A percentile compares a stretch with the other conserved stretches of the same genome.
These are phyloP conservation scores for Tromatobia lineatoria DNA, from an alignment of 2,888 invertebrate genomes.

Conservation along the genomic window DNA sequence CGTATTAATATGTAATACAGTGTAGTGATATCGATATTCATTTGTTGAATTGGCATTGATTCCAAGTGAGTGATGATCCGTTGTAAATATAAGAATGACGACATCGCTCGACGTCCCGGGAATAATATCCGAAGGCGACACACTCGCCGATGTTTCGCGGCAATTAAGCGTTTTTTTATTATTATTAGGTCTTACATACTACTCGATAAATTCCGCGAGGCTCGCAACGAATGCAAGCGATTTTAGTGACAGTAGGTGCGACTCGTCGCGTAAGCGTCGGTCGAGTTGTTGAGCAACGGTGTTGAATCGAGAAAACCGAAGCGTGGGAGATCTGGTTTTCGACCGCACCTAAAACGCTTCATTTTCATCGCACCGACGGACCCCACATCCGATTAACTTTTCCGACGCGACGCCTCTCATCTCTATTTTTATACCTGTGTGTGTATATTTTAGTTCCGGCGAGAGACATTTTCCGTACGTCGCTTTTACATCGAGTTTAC, in stretches of 20 bases:
- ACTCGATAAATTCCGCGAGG: neutral
- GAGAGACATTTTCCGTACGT: conserved; percentile 23
- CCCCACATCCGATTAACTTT: conserved; percentile 54
- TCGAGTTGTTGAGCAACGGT: conserved; percentile 66
- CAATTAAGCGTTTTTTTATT: neutral
- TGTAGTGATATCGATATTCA: conserved; percentile 15
- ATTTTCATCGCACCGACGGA: conserved; percentile 51
- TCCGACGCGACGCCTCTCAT: conserved; percentile 31
- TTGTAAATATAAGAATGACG: conserved; percentile 82
- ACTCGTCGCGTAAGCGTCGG: conserved; percentile 50
- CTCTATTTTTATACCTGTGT: conserved; percentile 59
- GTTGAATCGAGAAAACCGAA: conserved; percentile 59
- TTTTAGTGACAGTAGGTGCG: conserved; percentile 24
- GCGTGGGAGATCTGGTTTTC: conserved; percentile 80
- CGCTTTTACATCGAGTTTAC: neutral
- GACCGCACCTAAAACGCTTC: conserved; percentile 75
- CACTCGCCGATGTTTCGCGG: conserved; percentile 25
- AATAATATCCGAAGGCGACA: neutral
- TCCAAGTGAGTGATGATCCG: conserved; percentile 58
- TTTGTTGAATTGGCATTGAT: conserved; percentile 13
- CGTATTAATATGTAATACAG: neutral
- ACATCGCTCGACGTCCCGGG: conserved; percentile 72
- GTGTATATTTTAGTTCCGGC: conserved; percentile 11
- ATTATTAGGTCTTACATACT: neutral
- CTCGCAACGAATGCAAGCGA: neutral